Evolutionary conservation across 2,797 vertebrate species (phyloP).

Genomic region (Gymnothorax javanicus): DNA sequence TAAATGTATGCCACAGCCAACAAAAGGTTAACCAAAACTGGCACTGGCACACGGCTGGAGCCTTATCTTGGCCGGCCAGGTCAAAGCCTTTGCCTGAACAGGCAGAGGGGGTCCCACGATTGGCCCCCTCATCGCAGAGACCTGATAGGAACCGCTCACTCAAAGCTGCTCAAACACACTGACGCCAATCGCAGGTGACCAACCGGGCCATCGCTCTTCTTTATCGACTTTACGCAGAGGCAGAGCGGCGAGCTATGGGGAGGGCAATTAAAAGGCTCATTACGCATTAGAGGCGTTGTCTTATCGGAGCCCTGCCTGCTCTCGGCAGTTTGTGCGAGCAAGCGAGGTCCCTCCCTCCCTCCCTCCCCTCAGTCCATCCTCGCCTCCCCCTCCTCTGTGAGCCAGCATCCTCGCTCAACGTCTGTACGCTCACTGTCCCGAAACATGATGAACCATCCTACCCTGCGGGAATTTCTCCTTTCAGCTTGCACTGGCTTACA

Average conservation of each 20-base stretch:
- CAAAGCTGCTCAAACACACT: constrained; percentile 65
- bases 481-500: constrained; percentile 73
- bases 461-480: constrained; percentile 75
- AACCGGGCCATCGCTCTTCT: constrained; percentile 58
- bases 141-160: constrained; percentile 47
- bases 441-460: constrained; percentile 82
- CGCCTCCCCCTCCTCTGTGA: constrained; percentile 21
- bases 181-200: constrained; percentile 60
- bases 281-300: constrained; percentile 66
- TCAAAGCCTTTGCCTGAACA: constrained; percentile 48
- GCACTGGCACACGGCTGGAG: constrained; percentile 27
- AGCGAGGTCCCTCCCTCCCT: not conserved
- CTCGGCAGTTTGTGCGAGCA: constrained; percentile 68
- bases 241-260: constrained; percentile 66
- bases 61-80: constrained; percentile 67
- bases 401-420: constrained; percentile 63
- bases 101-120: constrained; percentile 48
- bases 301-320: constrained; percentile 66
- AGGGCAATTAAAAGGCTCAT: constrained; percentile 75
- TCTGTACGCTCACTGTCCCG: constrained; percentile 80
- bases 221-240: constrained; percentile 55
- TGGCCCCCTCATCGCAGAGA: constrained; percentile 36
- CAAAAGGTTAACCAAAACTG: constrained; percentile 47
- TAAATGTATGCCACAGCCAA: constrained; percentile 24
- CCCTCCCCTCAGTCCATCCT: constrained; percentile 52